Evolutionary conservation across 2,888 invertebrate species (phyloP).

Genomic region (Caenorhabditis becei): DNA sequence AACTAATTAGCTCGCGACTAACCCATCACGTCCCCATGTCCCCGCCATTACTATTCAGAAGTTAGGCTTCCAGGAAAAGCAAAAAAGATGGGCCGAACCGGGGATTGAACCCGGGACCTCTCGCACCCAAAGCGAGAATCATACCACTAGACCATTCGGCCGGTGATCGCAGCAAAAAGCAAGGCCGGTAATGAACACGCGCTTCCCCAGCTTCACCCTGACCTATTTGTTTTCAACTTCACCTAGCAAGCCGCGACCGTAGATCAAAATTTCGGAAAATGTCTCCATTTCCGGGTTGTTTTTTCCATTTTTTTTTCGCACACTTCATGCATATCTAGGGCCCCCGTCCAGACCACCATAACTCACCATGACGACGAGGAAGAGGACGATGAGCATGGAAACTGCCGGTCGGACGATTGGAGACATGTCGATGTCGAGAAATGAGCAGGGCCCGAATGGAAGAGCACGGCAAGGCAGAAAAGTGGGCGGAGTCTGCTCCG

Average conservation of each 20-base stretch:
- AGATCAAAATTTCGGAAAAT: not conserved
- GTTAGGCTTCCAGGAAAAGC: too few relatives aligned
- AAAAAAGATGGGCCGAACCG: constrained; percentile 61
- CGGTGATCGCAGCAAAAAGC: not conserved
- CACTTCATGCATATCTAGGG: too few relatives aligned
- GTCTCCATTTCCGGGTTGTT: constrained; percentile 1
- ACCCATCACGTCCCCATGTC: not conserved
- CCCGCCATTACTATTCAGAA: too few relatives aligned
- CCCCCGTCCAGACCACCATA: not conserved
- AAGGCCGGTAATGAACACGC: too few relatives aligned
- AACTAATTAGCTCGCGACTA: not conserved
- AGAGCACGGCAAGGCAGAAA: not conserved
- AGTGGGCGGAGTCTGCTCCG: not conserved
- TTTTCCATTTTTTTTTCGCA: too few relatives aligned
- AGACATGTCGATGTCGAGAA: constrained; percentile 1
- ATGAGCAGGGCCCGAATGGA: constrained; percentile 11
- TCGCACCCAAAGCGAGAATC: constrained; percentile 82
- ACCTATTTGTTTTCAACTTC: too few relatives aligned
- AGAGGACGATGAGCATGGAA: constrained; percentile 10
- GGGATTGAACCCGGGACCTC: constrained; percentile 81
- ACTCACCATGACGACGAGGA: constrained; percentile 47
- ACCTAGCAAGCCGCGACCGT: not conserved
- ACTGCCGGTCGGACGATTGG: constrained; percentile 15
- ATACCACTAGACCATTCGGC: constrained; percentile 81
- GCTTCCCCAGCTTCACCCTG: too few relatives aligned